Evolutionary conservation across 2,888 invertebrate species (phyloP), one percentile per base, ranked within the genome.

Genomic region (Arenicola marina): DNA sequence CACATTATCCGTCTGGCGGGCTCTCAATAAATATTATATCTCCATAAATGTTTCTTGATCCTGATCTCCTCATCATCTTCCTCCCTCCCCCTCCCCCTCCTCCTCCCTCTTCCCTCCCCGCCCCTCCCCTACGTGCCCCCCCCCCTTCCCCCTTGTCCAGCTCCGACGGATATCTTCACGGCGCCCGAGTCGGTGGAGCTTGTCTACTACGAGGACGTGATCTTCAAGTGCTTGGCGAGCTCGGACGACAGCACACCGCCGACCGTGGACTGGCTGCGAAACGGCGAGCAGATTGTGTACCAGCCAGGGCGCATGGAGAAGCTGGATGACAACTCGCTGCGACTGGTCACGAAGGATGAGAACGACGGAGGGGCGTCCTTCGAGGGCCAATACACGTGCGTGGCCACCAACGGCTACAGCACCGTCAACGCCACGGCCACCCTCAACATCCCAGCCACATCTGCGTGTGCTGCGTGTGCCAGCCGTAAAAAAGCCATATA

Each of bases 201-300:
- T 4, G 45, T 43, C 21, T 55, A 59, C 33, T 21, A 33, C 11
- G 32, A 65, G 4, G 31, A 59, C n/a, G 43, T 60, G 2, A 38
- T 48, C 26, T 58, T 67, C 43, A 29, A n/a, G 7, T 67, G 67
- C 33, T 4, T 24, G 15, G 64, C 56, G 2, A 26, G 21, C 38
- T 60, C 68, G 7, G 70, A 70, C 33, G 61, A 61, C 33, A 69
- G 68, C 55, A 70, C 70, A 21, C 62, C 64, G 7, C 55, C 66
- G 15, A 21, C 31, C 15, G 34, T 59, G 2, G 18, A 21, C 7
- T 70, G 70, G 70, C 31, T 45, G 21, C 15, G 15, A 2, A 51
- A 51, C 51, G 38, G 32, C 15, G 43, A 51, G 1, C 59, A 34
- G 21, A 38, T 56, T 7, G 4, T 18, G 34, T 11, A 33, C 34